Percentiles rank a stretch among this genome's conserved stretches.
phyloP scores from a whole-genome alignment of 2,888 invertebrate species.

The Icerya purchasi region DNA sequence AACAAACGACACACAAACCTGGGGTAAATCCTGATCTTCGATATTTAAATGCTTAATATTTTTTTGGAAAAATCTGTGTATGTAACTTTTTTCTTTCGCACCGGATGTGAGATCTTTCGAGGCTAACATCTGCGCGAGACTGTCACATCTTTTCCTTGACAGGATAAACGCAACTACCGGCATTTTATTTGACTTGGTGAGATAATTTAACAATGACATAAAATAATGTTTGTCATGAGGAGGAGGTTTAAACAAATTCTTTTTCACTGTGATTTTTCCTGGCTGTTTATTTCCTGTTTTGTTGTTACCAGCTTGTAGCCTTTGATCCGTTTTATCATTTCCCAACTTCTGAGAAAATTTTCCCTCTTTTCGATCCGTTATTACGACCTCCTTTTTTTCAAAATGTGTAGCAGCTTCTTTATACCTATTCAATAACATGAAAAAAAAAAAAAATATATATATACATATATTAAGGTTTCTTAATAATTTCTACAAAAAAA shows the following conservation, averaged over 20 bases:
- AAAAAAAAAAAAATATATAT: not conserved
- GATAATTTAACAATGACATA: constrained; percentile 50
- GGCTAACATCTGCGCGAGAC: constrained; percentile 33
- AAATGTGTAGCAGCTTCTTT: constrained; percentile 12
- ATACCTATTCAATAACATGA: constrained; percentile 10
- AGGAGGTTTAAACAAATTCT: not conserved
- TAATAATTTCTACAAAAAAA: too few relatives aligned
- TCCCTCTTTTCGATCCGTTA: constrained; percentile 2
- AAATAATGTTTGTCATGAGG: constrained; percentile 54
- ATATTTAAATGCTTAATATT: constrained; percentile 64
- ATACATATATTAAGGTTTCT: not conserved
- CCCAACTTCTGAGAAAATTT: not conserved
- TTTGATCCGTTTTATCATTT: not conserved
- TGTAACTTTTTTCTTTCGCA: constrained; percentile 59
- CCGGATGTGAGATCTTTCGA: constrained; percentile 32
- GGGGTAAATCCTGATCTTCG: constrained; percentile 71
- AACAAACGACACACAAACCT: constrained; percentile 29
- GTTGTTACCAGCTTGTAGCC: not conserved
- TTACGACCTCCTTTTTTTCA: constrained; percentile 13
- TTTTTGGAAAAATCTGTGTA: constrained; percentile 64
- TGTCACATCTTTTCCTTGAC: constrained; percentile 62
- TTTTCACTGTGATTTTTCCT: not conserved
- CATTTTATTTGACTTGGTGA: constrained; percentile 57
- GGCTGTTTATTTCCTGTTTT: not conserved
- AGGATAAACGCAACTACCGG: constrained; percentile 89